phyloP scores from a whole-genome alignment of 2,797 vertebrate species.

The Tympanoctomys barrerae region DNA sequence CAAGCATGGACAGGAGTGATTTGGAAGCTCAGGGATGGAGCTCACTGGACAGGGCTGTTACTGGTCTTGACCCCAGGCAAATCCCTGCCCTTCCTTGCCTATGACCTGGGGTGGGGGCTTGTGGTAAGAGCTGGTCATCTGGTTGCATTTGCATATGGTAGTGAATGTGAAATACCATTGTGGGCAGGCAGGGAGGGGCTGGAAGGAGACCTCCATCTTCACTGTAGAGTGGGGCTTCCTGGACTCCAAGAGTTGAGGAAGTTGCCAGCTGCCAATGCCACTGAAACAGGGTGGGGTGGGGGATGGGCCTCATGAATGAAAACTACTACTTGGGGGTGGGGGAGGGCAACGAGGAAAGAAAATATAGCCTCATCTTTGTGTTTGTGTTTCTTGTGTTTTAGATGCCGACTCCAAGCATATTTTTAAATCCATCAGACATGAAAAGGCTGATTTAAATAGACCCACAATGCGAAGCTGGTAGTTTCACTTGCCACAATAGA shows the following conservation, averaged over 20 bases:
- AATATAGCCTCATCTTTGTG: slow-evolving; percentile 55
- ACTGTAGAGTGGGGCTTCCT: neutral
- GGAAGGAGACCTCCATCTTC: neutral
- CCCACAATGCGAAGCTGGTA: slow-evolving; percentile 59
- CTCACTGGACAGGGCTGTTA: neutral
- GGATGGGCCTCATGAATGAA: slow-evolving; percentile 37
- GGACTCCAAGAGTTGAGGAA: neutral
- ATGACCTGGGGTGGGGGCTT: neutral
- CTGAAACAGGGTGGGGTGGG: neutral
- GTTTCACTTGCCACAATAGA: slow-evolving; percentile 67
- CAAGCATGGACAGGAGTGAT: neutral
- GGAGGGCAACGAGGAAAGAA: neutral
- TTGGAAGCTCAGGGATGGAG: neutral
- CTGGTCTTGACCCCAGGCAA: neutral
- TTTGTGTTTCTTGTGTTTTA: slow-evolving; percentile 69
- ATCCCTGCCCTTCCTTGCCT: neutral
- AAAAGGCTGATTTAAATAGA: slow-evolving; percentile 78
- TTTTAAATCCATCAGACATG: slow-evolving; percentile 79
- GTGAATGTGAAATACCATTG: neutral
- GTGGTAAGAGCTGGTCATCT: neutral
- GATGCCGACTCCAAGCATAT: slow-evolving; percentile 71
- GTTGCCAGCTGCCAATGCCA: neutral
- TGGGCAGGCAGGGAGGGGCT: no score
- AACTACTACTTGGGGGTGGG: neutral
- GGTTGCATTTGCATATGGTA: neutral